Conservation (phyloP, 2,113 vertebrate genomes). For the Macrotis lagotis region DNA sequence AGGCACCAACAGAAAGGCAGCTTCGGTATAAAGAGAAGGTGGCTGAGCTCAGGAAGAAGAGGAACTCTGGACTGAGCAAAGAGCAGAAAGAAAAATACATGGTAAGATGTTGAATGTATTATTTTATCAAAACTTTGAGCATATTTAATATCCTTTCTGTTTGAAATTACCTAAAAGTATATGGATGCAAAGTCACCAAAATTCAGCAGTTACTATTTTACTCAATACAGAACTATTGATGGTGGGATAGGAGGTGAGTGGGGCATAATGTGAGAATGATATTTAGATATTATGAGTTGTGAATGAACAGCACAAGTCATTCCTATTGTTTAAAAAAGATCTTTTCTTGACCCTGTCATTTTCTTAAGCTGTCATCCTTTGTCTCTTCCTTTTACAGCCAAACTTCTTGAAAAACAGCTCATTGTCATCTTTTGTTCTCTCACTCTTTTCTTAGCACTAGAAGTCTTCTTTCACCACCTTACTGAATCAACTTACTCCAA, state of each 20-base stretch:
- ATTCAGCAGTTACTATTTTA: background rate
- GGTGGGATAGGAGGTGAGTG: background rate
- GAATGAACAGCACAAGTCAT: background rate
- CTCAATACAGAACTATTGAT: background rate
- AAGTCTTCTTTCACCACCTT: background rate
- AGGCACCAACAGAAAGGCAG: conserved; percentile 96
- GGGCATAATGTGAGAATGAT: background rate
- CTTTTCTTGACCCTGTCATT: background rate
- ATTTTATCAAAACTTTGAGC: background rate
- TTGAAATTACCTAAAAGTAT: background rate
- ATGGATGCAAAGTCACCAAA: background rate
- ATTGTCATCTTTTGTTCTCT: background rate
- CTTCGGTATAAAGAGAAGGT: conserved; percentile 97
- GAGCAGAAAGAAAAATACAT: conserved; percentile 99
- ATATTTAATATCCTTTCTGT: background rate
- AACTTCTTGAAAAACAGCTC: background rate
- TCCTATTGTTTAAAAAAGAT: background rate
- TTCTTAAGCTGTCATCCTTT: background rate
- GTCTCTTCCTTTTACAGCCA: too few relatives aligned
- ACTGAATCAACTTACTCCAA: background rate
- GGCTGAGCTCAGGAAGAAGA: conserved; percentile 95
- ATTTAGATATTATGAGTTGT: background rate
- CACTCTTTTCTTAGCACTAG: background rate
- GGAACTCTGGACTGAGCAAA: conserved; percentile 94
- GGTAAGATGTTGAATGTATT: conserved; percentile 82